Percentiles rank a stretch among this genome's conserved stretches.
These are phyloP conservation scores for Thereva nobilitata DNA, from an alignment of 2,888 invertebrate species.

Conservation along the genomic window DNA sequence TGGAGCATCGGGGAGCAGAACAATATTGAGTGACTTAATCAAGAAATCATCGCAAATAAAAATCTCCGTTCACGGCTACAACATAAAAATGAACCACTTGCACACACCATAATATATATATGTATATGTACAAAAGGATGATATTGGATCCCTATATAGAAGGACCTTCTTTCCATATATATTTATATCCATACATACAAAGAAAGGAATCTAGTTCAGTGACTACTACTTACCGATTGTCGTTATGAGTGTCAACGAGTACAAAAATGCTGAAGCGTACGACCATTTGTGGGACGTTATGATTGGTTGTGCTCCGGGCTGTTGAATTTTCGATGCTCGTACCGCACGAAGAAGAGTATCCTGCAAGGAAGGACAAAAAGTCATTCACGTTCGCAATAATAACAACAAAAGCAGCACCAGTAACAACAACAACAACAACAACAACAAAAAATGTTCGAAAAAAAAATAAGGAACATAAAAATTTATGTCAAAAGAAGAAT, in stretches of 20 bases:
- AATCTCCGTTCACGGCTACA: slow-evolving; percentile 19
- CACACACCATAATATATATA: slow-evolving; percentile 9
- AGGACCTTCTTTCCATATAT: too few species aligned
- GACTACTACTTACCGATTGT: slow-evolving; percentile 78
- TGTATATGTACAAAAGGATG: not conserved
- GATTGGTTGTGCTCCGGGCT: slow-evolving; percentile 56
- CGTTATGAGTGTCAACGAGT: slow-evolving; percentile 90
- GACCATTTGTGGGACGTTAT: slow-evolving; percentile 77
- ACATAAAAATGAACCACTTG: slow-evolving; percentile 27
- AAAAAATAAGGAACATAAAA: slow-evolving; percentile 26
- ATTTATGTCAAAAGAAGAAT: slow-evolving; percentile 14
- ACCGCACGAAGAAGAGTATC: slow-evolving; percentile 58
- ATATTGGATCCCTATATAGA: slow-evolving; percentile 8
- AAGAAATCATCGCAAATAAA: slow-evolving; percentile 36
- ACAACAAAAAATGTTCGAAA: slow-evolving; percentile 47
- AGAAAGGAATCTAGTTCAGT: not conserved
- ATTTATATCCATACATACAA: too few species aligned
- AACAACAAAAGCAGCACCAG: not conserved
- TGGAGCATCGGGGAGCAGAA: not conserved
- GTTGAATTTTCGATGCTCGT: slow-evolving; percentile 56
- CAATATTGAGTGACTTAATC: slow-evolving; percentile 38
- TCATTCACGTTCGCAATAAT: slow-evolving; percentile 12
- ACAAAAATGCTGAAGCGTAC: slow-evolving; percentile 88
- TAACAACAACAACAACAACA: not conserved
- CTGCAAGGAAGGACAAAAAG: slow-evolving; percentile 45